Base-by-base conservation (phyloP, 2,888 invertebrate genomes). In the Synanthedon myopaeformis region DNA sequence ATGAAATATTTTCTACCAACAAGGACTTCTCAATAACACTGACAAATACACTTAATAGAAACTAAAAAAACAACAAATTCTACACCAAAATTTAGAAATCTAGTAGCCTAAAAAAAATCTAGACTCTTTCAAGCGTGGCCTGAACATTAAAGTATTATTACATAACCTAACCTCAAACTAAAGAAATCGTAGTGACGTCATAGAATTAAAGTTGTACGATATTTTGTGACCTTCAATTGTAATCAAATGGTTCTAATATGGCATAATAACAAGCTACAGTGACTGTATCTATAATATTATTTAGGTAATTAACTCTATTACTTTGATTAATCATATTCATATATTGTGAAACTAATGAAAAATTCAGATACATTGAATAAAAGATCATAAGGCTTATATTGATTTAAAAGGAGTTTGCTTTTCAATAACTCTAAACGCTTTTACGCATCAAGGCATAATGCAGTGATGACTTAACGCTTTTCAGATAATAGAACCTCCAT, bases 81-180 rank as follows among this genome's bases (percentile, higher is more conserved):
- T 10, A 35, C 35, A 10, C 35, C 35, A 35, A 10, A 35, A 35
- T 23, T 23, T 23, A 23, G 23, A 23, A 23, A 23, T 23, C 23
- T 5, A 23, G 5, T 23, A 23, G 5, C 23, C 35, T 35, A 35
- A 10, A 10, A 3, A 28, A 35, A 35, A 35, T 35, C 35, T 35
- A 6, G 35, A 35, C 35, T 35, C 35, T 35, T 35, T 35, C 10
- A 35, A 35, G 10, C 35, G 35, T 35, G 3, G 35, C 35, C 8
- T 14, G 45, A n/a, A 45, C 45, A 12, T 12, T 45, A 45, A 45
- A 14, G 45, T 14, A 12, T 62, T 72, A 72, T 84, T 85, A 83
- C 82, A 84, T 84, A 84, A 85, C 78, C 70, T 78, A 78, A 82
- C 77, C 77, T 76, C 73, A 71, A 70, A 62, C 56, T 53, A 58